Percentiles rank a stretch among this genome's conserved stretches.
These are phyloP conservation scores for Halcyon senegalensis DNA, from an alignment of 2,113 vertebrate species.

Conservation along the genomic window DNA sequence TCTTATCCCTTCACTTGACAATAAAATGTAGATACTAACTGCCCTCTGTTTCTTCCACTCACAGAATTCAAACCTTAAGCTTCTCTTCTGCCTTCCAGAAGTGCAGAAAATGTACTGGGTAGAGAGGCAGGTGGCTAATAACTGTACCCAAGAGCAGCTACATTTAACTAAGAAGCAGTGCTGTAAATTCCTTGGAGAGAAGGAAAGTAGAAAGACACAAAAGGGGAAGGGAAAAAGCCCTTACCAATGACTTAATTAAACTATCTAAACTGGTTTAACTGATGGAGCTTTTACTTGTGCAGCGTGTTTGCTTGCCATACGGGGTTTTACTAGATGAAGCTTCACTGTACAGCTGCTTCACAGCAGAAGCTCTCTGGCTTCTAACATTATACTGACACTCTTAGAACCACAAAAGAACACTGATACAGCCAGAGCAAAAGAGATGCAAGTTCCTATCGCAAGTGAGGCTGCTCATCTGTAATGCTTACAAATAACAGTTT, in stretches of 20 bases:
- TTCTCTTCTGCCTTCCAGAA: neutral
- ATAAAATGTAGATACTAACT: neutral
- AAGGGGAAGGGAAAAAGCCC: neutral
- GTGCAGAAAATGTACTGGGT: neutral
- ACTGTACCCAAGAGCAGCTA: neutral
- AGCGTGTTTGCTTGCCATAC: neutral
- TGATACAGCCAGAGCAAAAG: neutral
- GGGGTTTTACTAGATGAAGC: neutral
- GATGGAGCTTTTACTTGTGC: neutral
- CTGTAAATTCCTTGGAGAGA: neutral
- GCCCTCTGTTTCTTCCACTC: neutral
- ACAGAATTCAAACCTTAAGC: neutral
- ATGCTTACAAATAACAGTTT: neutral
- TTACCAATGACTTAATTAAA: neutral
- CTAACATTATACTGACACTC: neutral
- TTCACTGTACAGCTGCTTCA: neutral
- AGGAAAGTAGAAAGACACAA: neutral
- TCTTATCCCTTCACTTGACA: neutral
- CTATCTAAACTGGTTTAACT: neutral
- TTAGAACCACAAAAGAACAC: neutral
- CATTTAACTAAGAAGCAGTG: neutral
- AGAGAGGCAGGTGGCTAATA: neutral
- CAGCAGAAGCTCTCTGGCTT: neutral
- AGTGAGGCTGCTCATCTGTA: neutral
- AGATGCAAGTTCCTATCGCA: neutral